Evolutionary conservation across 2,797 vertebrate species (phyloP).

Genomic region (Coregonus suidteri): DNA sequence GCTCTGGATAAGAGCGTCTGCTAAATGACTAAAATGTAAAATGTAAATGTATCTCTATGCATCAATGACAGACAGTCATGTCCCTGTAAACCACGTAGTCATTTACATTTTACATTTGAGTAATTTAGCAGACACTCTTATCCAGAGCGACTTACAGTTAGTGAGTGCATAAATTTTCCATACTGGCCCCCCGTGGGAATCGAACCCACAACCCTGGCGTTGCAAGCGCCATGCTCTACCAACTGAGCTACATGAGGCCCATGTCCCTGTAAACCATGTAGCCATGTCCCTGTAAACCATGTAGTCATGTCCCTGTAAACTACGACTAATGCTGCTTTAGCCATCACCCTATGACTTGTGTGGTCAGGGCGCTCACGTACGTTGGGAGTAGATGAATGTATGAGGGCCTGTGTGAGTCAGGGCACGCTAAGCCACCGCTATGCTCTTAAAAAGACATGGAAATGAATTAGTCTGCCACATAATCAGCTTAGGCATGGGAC

Average conservation of each 20-base stretch:
- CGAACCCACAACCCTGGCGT: too few relatives aligned
- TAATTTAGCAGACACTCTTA: too few relatives aligned
- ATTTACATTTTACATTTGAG: too few relatives aligned
- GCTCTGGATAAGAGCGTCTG: too few relatives aligned
- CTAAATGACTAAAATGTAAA: too few relatives aligned
- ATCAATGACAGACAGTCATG: neutral
- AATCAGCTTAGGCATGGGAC: constrained; percentile 65
- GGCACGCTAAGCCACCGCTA: constrained; percentile 49
- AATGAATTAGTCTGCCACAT: constrained; percentile 64
- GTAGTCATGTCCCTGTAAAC: neutral
- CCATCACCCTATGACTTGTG: constrained; percentile 31
- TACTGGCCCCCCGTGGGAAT: too few relatives aligned
- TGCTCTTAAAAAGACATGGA: constrained; percentile 54
- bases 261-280: neutral
- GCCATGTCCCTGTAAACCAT: constrained; percentile 12
- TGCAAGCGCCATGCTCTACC: too few relatives aligned
- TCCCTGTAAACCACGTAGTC: constrained; percentile 9
- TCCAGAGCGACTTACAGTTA: too few relatives aligned
- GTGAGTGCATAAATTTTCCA: too few relatives aligned
- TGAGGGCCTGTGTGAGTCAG: neutral
- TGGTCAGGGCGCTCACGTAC: constrained; percentile 17
- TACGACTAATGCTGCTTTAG: constrained; percentile 30
- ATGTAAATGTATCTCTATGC: neutral
- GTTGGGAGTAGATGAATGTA: constrained; percentile 1
- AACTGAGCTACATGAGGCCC: too few relatives aligned